Base-by-base conservation (phyloP, 2,888 invertebrate species). In the Pyrrhopygopsis socrates region DNA sequence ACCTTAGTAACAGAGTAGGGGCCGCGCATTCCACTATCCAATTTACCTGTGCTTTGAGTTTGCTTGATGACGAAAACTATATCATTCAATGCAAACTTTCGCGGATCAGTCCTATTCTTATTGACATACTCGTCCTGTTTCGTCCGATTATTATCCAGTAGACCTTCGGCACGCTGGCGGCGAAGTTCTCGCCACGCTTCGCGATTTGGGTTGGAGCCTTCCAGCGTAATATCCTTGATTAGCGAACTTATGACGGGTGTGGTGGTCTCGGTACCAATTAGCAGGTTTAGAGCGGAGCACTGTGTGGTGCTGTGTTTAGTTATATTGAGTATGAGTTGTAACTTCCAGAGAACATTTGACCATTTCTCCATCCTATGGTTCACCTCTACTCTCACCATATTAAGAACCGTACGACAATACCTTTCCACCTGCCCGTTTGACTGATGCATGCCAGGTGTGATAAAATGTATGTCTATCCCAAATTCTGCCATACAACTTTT, bases 371-470 rank as follows among this genome's bases (percentile, higher is more conserved):
- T 18, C 8, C 65, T 50, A 30, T 81, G 18, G 34, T 73, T 81
- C 38, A 30, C 22, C n/a, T 85, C 81, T 0, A 87, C 60, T 3
- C 87, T 27, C 8, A 88, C 8, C 79, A 83, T 71, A 30, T 86
- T 81, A 2, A 83, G 68, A 18, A 91, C 70, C 2, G 91, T 91
- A 1, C 89, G 67, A 13, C 74, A 75, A 60, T 91, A 88, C 8
- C 88, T 76, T 60, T 91, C 86, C 2, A 82, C 83, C 38, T 90
- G 88, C 27, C 89, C 91, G 45, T 91, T 88, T 2, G 82, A 30
- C 20, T 86, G 81, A 34, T 88, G 90, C 93, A 94, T 94, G 41
- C 88, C 92, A 0, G 93, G 91, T 0, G 93, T 93, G 8, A 93
- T 93, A 5, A 79, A 77, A 70, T 94, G 94, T 0, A 88, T 22